Base-by-base conservation (phyloP, 2,797 vertebrate genomes). In the Malacoraja senta region DNA sequence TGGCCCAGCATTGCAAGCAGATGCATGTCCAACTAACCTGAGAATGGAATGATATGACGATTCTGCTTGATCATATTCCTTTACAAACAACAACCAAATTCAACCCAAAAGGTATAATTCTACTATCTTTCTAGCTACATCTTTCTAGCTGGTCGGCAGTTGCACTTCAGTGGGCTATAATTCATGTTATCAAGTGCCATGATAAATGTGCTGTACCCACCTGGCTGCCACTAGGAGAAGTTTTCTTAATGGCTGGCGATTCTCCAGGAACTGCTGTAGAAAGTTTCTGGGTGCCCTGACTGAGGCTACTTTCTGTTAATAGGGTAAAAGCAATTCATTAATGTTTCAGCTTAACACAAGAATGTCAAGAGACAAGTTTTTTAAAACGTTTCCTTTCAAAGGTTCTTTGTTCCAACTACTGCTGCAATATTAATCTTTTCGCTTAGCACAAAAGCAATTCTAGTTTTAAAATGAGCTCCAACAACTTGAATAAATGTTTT, bases 241-340 rank as follows among this genome's bases (percentile, higher is more conserved):
- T 7, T 76, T 92, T 92, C 71, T 92, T 92, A 76, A 38, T 74
- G 38, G 44, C 71, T 13, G 38, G 12, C 53, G 90, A 26, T 26
- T 92, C 90, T 92, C 21, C 26, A 44, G 71, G 44, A 88, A 35
- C 63, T 53, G 90, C 21, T 0, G 32, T 53, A 13, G 65, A 38
- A 58, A 44, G 90, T 76, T 44, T 92, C 90, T 92, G 90, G 71
- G 35, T 92, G 71, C 35, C 72, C 71, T 53, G 90, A 38, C 24
- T 76, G 35, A 92, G 35, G 71, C 90, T 76, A 38, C 38, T 92
- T 38, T 92, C 90, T 92, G 90, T 92, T 53, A 74, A 92, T 58
- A 38, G 65, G 76, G 72, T 74, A 58, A 35, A 92, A 8, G 90
- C 38, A 91, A 53, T 74, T 76, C 38, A 76, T 92, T 76, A 72